Percentiles rank a stretch among this genome's conserved stretches.
phyloP scores from a whole-genome alignment of 2,888 invertebrate genomes.

The Nemotelus nigrinus region DNA sequence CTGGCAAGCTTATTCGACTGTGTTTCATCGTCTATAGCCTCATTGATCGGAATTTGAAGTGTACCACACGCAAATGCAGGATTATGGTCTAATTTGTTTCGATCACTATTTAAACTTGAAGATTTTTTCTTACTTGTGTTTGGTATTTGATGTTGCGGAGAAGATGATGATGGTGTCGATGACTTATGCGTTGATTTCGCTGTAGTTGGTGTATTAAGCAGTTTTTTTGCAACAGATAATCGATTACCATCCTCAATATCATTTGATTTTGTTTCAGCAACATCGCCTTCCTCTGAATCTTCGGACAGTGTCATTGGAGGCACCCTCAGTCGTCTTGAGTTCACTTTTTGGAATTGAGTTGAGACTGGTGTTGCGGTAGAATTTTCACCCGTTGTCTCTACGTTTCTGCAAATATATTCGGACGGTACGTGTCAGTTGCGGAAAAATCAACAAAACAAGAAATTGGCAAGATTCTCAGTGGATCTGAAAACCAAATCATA shows the following conservation, averaged over 20 bases:
- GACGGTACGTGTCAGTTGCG: no score
- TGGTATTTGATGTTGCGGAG: constrained; percentile 28
- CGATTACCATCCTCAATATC: constrained; percentile 44
- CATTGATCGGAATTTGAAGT: constrained; percentile 30
- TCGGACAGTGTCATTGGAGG: constrained; percentile 51
- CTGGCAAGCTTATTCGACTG: constrained; percentile 31
- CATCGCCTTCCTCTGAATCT: constrained; percentile 47
- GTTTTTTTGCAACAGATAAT: constrained; percentile 47
- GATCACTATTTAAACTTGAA: constrained; percentile 34
- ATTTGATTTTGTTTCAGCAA: constrained; percentile 2
- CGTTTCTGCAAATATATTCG: not conserved
- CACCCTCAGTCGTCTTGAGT: constrained; percentile 47
- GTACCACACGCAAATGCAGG: constrained; percentile 14
- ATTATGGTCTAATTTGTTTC: constrained; percentile 38
- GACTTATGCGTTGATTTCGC: constrained; percentile 31
- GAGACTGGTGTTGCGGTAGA: constrained; percentile 39
- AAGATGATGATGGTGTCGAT: constrained; percentile 33
- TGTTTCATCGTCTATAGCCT: constrained; percentile 1
- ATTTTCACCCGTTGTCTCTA: constrained; percentile 16
- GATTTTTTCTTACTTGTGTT: constrained; percentile 48
- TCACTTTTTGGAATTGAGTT: constrained; percentile 24
- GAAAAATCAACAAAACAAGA: no score
- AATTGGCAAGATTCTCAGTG: no score
- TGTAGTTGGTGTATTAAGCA: constrained; percentile 39
- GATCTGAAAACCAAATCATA: no score